A percentile compares a stretch with the other conserved stretches of the same genome.
Conservation (phyloP, 2,113 vertebrate species). For the Casuarius casuarius region DNA sequence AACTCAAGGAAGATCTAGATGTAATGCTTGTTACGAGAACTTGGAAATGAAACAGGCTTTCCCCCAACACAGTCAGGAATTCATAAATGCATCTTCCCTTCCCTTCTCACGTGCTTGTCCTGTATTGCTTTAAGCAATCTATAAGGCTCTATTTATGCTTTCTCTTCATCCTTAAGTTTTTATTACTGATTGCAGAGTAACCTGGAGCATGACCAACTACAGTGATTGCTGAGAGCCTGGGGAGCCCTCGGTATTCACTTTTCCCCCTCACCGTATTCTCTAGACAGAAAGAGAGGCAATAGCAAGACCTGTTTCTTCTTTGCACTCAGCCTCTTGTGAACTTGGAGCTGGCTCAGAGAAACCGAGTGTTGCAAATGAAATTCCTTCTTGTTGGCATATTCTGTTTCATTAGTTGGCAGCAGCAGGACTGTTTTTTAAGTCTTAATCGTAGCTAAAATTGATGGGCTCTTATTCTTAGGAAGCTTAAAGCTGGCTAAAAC, state of each 20-base stretch:
- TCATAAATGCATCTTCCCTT: background rate
- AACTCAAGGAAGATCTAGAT: slow-evolving; percentile 1
- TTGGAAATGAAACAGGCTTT: slow-evolving; percentile 3
- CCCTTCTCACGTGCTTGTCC: background rate
- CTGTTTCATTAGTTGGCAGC: slow-evolving; percentile 32
- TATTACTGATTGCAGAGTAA: background rate
- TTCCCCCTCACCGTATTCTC: background rate
- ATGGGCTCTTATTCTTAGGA: slow-evolving; percentile 16
- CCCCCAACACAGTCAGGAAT: background rate
- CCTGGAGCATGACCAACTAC: background rate
- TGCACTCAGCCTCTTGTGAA: background rate
- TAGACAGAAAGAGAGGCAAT: background rate
- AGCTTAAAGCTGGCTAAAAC: slow-evolving; percentile 33
- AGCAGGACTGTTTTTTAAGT: background rate
- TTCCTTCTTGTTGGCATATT: slow-evolving; percentile 15
- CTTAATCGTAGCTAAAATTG: background rate
- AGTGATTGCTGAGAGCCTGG: background rate
- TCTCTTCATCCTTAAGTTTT: background rate
- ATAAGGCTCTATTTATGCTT: background rate
- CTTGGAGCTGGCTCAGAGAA: background rate
- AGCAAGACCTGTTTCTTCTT: background rate
- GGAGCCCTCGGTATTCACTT: background rate
- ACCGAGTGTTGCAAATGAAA: background rate
- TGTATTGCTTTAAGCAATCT: background rate
- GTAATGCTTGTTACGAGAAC: background rate